Conservation (phyloP, 2,113 vertebrate species). For the Hiodon tergisus region DNA sequence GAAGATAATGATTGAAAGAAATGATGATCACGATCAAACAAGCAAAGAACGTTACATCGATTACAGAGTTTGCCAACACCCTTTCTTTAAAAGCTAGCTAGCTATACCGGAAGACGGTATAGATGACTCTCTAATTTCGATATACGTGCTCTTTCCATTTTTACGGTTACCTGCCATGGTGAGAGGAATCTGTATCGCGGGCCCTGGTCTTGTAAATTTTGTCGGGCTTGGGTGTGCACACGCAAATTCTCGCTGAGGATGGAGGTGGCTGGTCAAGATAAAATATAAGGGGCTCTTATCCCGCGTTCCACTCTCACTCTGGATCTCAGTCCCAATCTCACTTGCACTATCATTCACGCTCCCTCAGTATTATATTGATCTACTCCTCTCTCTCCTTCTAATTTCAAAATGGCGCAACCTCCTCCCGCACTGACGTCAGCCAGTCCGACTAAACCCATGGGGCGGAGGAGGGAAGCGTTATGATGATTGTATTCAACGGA, state of each 20-base stretch:
- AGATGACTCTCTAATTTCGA: too few relatives aligned
- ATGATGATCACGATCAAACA: background rate
- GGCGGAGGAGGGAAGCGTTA: constrained; percentile 1
- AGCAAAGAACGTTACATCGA: background rate
- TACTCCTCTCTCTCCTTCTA: constrained; percentile 48
- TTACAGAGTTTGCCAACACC: background rate
- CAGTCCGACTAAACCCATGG: constrained; percentile 11
- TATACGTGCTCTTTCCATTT: constrained; percentile 4
- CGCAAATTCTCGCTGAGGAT: constrained; percentile 7
- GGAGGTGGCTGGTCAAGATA: constrained; percentile 10
- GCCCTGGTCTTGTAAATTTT: constrained; percentile 46
- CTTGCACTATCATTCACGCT: background rate
- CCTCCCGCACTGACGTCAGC: constrained; percentile 30
- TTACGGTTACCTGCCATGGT: constrained; percentile 59
- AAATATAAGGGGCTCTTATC: background rate
- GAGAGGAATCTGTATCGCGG: constrained; percentile 36
- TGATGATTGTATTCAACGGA: background rate
- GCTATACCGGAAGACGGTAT: background rate
- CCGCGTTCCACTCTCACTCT: constrained; percentile 42
- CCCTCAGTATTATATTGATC: constrained; percentile 32
- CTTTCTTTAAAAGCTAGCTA: background rate
- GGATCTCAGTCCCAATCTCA: constrained; percentile 32
- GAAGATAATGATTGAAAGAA: background rate
- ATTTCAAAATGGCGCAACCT: constrained; percentile 66
- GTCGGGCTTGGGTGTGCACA: constrained; percentile 42